A percentile compares a stretch with the other conserved stretches of the same genome.
These are phyloP conservation scores for Acrossocheilus fasciatus DNA, from an alignment of 2,797 vertebrate species.

Conservation along the genomic window DNA sequence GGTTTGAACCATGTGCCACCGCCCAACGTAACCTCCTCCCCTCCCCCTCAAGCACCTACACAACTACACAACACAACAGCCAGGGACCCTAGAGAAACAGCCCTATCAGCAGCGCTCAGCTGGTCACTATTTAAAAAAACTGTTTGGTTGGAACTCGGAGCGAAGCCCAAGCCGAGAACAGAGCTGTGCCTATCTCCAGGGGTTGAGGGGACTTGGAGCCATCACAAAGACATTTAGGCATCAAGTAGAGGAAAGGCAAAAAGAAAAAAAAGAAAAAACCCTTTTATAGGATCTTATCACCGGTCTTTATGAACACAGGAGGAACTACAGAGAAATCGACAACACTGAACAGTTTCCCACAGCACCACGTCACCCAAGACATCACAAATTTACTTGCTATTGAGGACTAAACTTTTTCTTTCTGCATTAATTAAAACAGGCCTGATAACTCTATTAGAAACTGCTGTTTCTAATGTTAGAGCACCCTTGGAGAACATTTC, in stretches of 20 bases:
- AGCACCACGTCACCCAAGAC: slow-evolving; percentile 31
- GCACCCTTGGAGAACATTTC: slow-evolving; percentile 39
- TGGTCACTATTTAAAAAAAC: slow-evolving; percentile 55
- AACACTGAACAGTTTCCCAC: slow-evolving; percentile 24
- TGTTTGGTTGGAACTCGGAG: slow-evolving; percentile 35
- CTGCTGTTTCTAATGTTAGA: slow-evolving; percentile 34
- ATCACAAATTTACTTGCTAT: slow-evolving; percentile 25
- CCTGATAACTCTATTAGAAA: slow-evolving; percentile 47
- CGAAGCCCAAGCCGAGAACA: slow-evolving; percentile 47
- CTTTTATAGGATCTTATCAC: slow-evolving; percentile 62
- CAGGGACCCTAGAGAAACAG: slow-evolving; percentile 49
- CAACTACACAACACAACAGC: slow-evolving; percentile 41
- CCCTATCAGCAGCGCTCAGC: slow-evolving; percentile 63
- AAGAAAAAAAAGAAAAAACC: slow-evolving; percentile 41
- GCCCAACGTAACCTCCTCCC: slow-evolving; percentile 18
- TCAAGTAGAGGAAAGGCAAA: slow-evolving; percentile 47
- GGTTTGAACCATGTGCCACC: slow-evolving; percentile 35
- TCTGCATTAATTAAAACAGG: slow-evolving; percentile 45
- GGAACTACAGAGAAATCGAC: slow-evolving; percentile 28
- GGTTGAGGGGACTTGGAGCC: slow-evolving; percentile 53
- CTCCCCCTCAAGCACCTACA: slow-evolving; percentile 49
- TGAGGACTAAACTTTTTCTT: slow-evolving; percentile 22
- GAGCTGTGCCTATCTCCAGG: slow-evolving; percentile 53
- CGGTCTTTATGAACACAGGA: slow-evolving; percentile 54
- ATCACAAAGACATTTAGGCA: slow-evolving; percentile 58